phyloP scores from a whole-genome alignment of 2,888 invertebrate genomes.

The Philaethria dido region DNA sequence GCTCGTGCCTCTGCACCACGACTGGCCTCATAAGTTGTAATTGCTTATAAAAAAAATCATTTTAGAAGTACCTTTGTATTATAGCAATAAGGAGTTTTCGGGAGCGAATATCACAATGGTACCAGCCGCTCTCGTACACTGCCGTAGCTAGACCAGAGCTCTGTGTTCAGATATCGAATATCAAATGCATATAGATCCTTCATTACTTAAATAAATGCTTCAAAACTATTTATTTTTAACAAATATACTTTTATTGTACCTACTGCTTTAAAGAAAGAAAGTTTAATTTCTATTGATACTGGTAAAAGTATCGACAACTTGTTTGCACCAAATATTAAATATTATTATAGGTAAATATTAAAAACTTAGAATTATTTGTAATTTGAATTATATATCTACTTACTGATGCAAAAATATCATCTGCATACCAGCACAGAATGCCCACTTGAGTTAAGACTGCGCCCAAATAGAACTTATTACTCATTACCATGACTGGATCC shows the following conservation, averaged over 20 bases:
- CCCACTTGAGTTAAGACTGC: constrained; percentile 70
- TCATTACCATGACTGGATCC: constrained; percentile 68
- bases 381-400: constrained; percentile 41
- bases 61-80: constrained; percentile 59
- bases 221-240: too few relatives aligned
- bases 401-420: constrained; percentile 69
- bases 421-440: constrained; percentile 72
- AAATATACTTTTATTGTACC: too few relatives aligned
- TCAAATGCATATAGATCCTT: neutral
- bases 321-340: too few relatives aligned
- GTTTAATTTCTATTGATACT: too few relatives aligned
- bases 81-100: constrained; percentile 60
- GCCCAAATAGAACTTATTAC: constrained; percentile 69
- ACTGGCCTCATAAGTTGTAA: too few relatives aligned
- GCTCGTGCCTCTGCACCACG: too few relatives aligned
- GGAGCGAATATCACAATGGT: constrained; percentile 58
- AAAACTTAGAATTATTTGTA: too few relatives aligned
- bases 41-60: neutral
- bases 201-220: too few relatives aligned
- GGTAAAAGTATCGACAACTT: too few relatives aligned
- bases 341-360: too few relatives aligned
- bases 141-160: constrained; percentile 67
- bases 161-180: constrained; percentile 47
- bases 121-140: constrained; percentile 70
- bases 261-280: too few relatives aligned